Base-by-base conservation (phyloP, 2,888 invertebrate genomes). In the Dryocosmus kuriphilus region DNA sequence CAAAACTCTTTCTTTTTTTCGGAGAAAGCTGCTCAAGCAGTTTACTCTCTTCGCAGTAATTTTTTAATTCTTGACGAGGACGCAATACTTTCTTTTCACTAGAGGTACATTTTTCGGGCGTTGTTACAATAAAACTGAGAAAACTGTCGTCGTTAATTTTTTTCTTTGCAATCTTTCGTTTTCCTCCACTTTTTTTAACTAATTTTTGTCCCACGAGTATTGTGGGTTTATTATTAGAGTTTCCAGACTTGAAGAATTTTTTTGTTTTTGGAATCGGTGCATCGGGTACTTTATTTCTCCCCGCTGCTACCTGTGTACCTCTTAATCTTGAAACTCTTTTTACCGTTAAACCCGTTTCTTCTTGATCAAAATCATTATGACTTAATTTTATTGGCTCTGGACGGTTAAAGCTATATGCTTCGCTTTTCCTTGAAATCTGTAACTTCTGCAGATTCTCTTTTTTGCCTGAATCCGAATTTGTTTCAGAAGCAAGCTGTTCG, bases 31-130 rank as follows among this genome's bases (percentile, higher is more conserved):
- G 8, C 22, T 57, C 9, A 46, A 19, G 16, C 27, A 67, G 8
- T 51, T 67, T 67, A 67, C 27, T 27, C 8, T 67, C 27, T 30
- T 67, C 67, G 30, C 67, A 67, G 27, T 67, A 67, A 30, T 67
- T 67, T 27, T 67, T 67, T 11, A 67, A 8, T 46, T 46, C 9
- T 27, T 67, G 67, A 24, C 67, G 67, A 19, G 67, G 67, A 27
- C 67, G 67, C 24, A 67, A 67, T 24, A 19, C 30, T 46, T 67
- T 67, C 30, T 30, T 51, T 30, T 46, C 19, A 9, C 14, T 30
- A 27, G 16, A n/a, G 6, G 22, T 9, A 27, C 24, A 27, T 46
- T 46, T 27, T 67, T 51, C 30, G 0, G 46, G 41, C 6, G 46
- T 8, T 4, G 27, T 30, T 16, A 16, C 46, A 41, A 27, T 16